Percentiles rank a stretch among this genome's conserved stretches.
Evolutionary conservation across 2,113 vertebrate genomes (phyloP).

Genomic region (Butorides virescens): DNA sequence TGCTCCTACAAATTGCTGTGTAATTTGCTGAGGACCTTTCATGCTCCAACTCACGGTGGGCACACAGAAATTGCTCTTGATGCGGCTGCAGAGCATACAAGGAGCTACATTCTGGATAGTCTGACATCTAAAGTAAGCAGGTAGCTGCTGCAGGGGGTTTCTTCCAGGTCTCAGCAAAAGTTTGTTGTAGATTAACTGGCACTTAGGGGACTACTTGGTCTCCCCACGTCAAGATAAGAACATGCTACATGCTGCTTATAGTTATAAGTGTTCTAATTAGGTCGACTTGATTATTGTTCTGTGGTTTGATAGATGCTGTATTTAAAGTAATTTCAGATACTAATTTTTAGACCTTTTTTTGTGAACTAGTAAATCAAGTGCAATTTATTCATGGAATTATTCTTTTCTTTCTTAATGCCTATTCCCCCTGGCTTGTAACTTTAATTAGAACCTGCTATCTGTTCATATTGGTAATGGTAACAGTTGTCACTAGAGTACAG

Average conservation of each 20-base stretch:
- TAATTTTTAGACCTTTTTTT: conserved; percentile 72
- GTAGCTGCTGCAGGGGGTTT: background rate
- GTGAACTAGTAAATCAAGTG: conserved; percentile 74
- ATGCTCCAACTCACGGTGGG: background rate
- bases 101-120: background rate
- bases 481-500: conserved; percentile 61
- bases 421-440: conserved; percentile 75
- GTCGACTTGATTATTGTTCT: conserved; percentile 70
- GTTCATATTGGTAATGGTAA: conserved; percentile 61
- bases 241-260: conserved; percentile 18
- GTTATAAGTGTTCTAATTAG: conserved; percentile 68
- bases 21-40: background rate
- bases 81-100: background rate
- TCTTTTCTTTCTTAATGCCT: conserved; percentile 71
- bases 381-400: conserved; percentile 72
- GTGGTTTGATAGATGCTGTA: conserved; percentile 69
- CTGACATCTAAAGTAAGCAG: background rate
- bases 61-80: background rate
- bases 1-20: background rate
- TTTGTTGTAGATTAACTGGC: background rate
- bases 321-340: conserved; percentile 74
- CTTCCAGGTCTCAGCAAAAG: background rate
- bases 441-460: conserved; percentile 78
- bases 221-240: conserved; percentile 58
- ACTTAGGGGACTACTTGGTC: background rate